Evolutionary conservation across 2,888 invertebrate genomes (phyloP), one percentile per base, ranked within the genome.

Genomic region (Podabrus alpinus): DNA sequence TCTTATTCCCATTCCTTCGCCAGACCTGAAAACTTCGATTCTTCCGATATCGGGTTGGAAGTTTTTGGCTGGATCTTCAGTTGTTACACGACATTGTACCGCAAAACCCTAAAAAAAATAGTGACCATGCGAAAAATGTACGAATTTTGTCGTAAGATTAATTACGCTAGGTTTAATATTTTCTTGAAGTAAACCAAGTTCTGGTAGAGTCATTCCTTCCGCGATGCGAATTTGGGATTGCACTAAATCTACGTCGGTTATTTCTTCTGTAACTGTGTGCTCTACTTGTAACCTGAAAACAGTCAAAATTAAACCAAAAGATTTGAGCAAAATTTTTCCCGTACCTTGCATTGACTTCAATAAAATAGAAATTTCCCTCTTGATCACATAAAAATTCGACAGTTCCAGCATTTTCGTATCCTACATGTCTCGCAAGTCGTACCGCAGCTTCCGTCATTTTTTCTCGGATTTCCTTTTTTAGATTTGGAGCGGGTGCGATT

Each of bases 1-100:
- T 84, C 99, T 95, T 80, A 99, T 99, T 21, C 99, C 99, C 97
- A 99, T 99, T 82, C 99, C 99, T 86, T 99, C 99, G 69, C 99
- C 99, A 73, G 97, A 97, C 76, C 99, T 92, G 87, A 94, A 95
- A 68, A 98, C 98, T 89, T 99, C 99, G 80, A 99, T 95, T 83
- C 99, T 92, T 15, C 99, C 99, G 0, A 97, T 97, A 85, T 98
- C 99, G 0, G 99, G 99, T 86, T 99, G 98, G 91, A 99, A 99
- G 85, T 92, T 94, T 82, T 97, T 96, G 0, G 97, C 97, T 0
- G 99, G 99, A 87, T 99, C 99, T 88, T 99, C 99, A 0, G 99
- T 99, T 0, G 99, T 99, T 1, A 99, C 97, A 74, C 99, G 91
- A 86, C 99, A 99, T 87, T 99, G 99, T 80, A 99, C 98, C 0